Base-by-base conservation (phyloP, 92 coral and sea anemone species). In the Zoanthus solanderi region DNA sequence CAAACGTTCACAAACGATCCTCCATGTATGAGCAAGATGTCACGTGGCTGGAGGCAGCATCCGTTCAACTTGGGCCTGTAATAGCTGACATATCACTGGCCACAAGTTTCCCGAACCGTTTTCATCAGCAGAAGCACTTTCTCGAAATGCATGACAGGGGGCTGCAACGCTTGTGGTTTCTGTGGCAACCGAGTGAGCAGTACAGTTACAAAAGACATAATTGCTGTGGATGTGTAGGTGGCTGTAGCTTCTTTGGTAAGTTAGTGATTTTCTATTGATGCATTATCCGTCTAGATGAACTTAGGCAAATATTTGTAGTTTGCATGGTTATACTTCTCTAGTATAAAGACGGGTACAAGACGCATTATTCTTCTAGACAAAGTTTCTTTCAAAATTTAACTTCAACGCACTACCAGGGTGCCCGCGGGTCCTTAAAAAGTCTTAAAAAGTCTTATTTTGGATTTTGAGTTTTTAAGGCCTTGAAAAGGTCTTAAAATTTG, bases 171-270 rank as follows among this genome's bases (percentile, higher is more conserved):
- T 90, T 97, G 13, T 97, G 99, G 99, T 97, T 97, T 87, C 90
- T 97, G 37, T 97, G 99, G 99, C 89, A 93, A 87, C 93, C 92
- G 54, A 79, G 80, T 45, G 95, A 87, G 42, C 72, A 83, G 75
- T 68, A 68, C 17, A 90, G 92, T 1, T 53, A 82, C 80, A 93
- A 88, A 46, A 82, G 93, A 44, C 89, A 82, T 45, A 93, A 92
- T 7, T 92, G 91, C 10, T 97, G 99, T 72, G 99, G 97, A 46
- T 97, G 99, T 74, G 86, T 93, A 5, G 99, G 99, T 1, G 99
- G 99, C 1, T 95, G 99, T 46, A 97, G 94, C 93, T 97, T 97
- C 89, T 97, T 97, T 37, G 99, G 99, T 66, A 95, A 88, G 75
- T 16, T 37, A n/a, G 14, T 11, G 67, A 30, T 56, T 23, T 23